Percentiles rank a stretch among this genome's conserved stretches.
phyloP scores from a whole-genome alignment of 2,888 invertebrate genomes.

The Synanthedon vespiformis region DNA sequence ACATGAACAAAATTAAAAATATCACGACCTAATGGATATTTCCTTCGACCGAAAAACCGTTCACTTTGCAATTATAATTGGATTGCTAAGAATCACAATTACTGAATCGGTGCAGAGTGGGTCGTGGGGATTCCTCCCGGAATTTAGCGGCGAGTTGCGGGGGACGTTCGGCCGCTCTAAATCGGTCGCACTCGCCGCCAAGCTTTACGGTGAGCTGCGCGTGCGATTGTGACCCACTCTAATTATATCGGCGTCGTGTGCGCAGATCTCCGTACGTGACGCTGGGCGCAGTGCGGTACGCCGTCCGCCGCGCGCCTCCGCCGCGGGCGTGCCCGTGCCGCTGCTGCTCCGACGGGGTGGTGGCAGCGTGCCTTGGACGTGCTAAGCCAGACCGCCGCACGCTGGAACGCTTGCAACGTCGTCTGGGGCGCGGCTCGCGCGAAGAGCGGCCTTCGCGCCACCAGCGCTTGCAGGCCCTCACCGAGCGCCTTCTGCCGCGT shows the following conservation, averaged over 20 bases:
- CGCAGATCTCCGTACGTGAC: constrained; percentile 73
- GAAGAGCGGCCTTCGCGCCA: constrained; percentile 66
- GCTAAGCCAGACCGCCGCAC: constrained; percentile 73
- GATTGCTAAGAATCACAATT: constrained; percentile 24
- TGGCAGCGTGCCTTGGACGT: constrained; percentile 66
- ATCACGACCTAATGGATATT: background rate
- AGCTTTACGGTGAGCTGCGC: constrained; percentile 51
- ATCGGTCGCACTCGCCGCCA: constrained; percentile 61
- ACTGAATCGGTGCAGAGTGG: constrained; percentile 42
- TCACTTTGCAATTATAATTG: background rate
- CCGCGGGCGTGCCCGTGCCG: constrained; percentile 70
- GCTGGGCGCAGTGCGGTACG: constrained; percentile 79
- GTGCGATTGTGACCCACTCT: constrained; percentile 25
- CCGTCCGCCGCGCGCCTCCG: constrained; percentile 75
- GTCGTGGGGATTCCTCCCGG: constrained; percentile 66
- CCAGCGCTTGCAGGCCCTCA: constrained; percentile 83
- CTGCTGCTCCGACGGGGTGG: constrained; percentile 69
- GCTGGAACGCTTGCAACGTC: constrained; percentile 86
- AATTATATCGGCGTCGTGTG: constrained; percentile 37
- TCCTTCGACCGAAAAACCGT: background rate
- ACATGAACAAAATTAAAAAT: constrained; percentile 7
- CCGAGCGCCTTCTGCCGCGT: constrained; percentile 80
- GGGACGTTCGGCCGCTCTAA: constrained; percentile 56
- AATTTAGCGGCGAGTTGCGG: constrained; percentile 50
- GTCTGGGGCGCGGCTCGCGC: constrained; percentile 73